Evolutionary conservation across 1,140 invertebrate genomes (phyloP).

Genomic region (Gonioctena quinquepunctata): DNA sequence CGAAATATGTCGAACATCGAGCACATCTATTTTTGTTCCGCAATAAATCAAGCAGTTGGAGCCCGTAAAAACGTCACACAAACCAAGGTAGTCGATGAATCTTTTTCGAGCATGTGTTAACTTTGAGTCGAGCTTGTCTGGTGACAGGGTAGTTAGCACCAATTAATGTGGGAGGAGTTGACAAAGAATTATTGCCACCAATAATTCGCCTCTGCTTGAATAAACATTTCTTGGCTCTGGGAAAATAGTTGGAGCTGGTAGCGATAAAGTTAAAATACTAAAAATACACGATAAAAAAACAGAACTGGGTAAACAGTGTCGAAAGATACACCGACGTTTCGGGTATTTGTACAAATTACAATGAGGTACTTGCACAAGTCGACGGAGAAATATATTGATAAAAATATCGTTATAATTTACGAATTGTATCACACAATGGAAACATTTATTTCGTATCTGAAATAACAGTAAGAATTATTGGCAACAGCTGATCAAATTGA

Average conservation of each 20-base stretch:
- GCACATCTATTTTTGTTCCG: constrained; percentile 30
- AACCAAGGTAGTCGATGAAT: constrained; percentile 22
- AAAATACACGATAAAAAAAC: background rate
- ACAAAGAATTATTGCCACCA: constrained; percentile 9
- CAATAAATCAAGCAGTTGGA: constrained; percentile 27
- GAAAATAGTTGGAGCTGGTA: background rate
- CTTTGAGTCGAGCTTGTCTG: background rate
- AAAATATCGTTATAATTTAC: too few species aligned
- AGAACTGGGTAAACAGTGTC: background rate
- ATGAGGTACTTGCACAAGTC: too few species aligned
- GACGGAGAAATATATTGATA: too few species aligned
- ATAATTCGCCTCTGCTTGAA: background rate
- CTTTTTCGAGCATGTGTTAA: constrained; percentile 16
- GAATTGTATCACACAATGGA: too few species aligned
- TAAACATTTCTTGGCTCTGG: background rate
- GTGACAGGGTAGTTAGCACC: constrained; percentile 13
- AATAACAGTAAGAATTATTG: too few species aligned
- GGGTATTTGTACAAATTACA: too few species aligned
- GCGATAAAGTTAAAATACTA: background rate
- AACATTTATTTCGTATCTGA: too few species aligned
- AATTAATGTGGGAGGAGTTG: constrained; percentile 18
- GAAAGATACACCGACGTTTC: too few species aligned
- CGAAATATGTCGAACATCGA: constrained; percentile 33
- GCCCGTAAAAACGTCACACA: constrained; percentile 29
- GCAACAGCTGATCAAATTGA: too few species aligned